Evolutionary conservation across 2,888 invertebrate species (phyloP).

Genomic region (Andrena marginata): DNA sequence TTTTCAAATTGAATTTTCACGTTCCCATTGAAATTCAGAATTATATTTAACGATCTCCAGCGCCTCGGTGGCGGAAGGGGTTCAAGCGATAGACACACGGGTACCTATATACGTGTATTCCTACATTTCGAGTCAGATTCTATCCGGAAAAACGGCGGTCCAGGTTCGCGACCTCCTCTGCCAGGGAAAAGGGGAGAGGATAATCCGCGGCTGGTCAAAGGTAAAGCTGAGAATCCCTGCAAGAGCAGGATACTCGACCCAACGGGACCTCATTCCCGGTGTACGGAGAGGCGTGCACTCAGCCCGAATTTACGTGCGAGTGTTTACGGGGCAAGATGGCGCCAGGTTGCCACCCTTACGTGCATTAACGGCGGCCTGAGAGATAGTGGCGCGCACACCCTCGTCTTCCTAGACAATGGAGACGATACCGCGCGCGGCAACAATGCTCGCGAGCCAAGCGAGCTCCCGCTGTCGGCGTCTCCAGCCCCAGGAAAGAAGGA

Average conservation of each 20-base stretch:
- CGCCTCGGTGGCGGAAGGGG: too few relatives aligned
- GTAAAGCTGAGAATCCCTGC: constrained; percentile 55
- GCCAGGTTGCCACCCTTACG: constrained; percentile 71
- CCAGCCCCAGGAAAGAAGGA: constrained; percentile 43
- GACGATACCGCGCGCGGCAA: constrained; percentile 68
- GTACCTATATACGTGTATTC: background rate
- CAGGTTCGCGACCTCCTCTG: background rate
- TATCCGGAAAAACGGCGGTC: background rate
- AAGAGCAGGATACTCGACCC: constrained; percentile 56
- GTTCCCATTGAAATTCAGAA: background rate
- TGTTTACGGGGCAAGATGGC: constrained; percentile 76
- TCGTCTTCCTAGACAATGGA: constrained; percentile 72
- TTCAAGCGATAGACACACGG: too few relatives aligned
- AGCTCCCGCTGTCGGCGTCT: constrained; percentile 60
- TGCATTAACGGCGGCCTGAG: constrained; percentile 71
- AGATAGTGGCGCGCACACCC: constrained; percentile 65
- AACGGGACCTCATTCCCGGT: constrained; percentile 54
- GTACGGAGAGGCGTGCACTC: constrained; percentile 65
- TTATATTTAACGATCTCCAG: background rate
- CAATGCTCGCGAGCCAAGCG: constrained; percentile 62
- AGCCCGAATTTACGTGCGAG: constrained; percentile 75
- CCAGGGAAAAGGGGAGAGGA: constrained; percentile 22
- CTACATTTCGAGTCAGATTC: background rate
- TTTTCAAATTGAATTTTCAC: background rate
- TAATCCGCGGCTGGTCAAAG: constrained; percentile 37